A percentile compares a stretch with the other conserved stretches of the same genome.
These are phyloP conservation scores for Amphiprion ocellaris DNA, from an alignment of 2,113 vertebrate species.

Conservation along the genomic window DNA sequence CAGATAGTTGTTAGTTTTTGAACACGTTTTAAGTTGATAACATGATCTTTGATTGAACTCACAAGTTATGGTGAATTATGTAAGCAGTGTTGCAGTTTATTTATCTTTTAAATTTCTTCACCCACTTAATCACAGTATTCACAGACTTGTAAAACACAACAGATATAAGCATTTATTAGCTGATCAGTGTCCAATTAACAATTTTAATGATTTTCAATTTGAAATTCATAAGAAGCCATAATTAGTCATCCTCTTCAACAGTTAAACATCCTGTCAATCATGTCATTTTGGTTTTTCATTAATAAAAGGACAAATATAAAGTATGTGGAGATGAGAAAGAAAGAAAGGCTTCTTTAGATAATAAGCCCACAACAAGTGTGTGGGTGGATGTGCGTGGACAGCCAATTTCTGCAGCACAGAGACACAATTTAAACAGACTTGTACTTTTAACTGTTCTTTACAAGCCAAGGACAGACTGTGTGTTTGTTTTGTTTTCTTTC, in stretches of 20 bases:
- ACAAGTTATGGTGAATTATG: neutral
- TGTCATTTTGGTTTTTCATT: neutral
- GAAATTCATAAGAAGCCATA: neutral
- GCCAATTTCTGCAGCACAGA: slow-evolving; percentile 25
- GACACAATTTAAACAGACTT: slow-evolving; percentile 18
- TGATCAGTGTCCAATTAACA: neutral
- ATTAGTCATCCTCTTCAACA: neutral
- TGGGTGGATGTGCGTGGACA: slow-evolving; percentile 25
- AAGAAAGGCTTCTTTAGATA: slow-evolving; percentile 18
- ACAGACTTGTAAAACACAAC: too few relatives aligned
- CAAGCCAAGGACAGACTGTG: neutral
- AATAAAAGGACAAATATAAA: slow-evolving; percentile 2
- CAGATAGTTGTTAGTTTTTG: neutral
- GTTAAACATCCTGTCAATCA: neutral
- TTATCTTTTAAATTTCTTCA: neutral
- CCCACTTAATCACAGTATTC: too few relatives aligned
- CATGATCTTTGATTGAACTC: neutral
- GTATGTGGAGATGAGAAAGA: slow-evolving; percentile 8
- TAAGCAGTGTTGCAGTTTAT: neutral
- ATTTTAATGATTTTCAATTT: neutral
- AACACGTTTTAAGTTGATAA: neutral
- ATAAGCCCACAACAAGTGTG: slow-evolving; percentile 20
- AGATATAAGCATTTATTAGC: neutral
- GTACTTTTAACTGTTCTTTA: slow-evolving; percentile 16
- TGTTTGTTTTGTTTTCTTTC: neutral